Percentiles rank a stretch among this genome's conserved stretches.
phyloP scores from a whole-genome alignment of 2,888 invertebrate genomes.

The Lochmaea crataegi region DNA sequence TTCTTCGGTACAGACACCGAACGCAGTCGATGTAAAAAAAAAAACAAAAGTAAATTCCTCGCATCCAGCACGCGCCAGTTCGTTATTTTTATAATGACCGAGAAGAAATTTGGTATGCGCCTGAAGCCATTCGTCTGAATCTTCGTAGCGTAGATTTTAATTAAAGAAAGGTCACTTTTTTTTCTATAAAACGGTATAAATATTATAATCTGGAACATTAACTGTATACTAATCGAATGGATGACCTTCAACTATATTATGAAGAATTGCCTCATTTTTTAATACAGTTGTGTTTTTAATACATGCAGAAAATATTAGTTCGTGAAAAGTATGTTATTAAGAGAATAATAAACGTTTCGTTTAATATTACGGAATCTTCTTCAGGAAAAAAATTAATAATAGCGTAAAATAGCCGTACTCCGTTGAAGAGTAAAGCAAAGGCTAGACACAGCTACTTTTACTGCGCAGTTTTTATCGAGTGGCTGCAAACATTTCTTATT shows the following conservation, averaged over 20 bases:
- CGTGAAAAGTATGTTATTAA: too few species aligned
- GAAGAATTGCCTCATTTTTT: not conserved
- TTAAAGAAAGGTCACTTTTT: slow-evolving; percentile 10
- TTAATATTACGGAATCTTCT: too few species aligned
- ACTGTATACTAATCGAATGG: slow-evolving; percentile 1
- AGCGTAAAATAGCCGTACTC: too few species aligned
- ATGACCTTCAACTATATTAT: slow-evolving; percentile 10
- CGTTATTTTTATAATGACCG: not conserved
- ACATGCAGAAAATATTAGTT: too few species aligned
- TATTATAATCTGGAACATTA: slow-evolving; percentile 11
- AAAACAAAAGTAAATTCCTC: slow-evolving; percentile 1
- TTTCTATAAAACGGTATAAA: slow-evolving; percentile 9
- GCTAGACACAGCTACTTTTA: too few species aligned
- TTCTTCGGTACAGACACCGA: slow-evolving; percentile 1
- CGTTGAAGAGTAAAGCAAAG: too few species aligned
- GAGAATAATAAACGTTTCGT: too few species aligned
- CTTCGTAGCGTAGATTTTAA: slow-evolving; percentile 7
- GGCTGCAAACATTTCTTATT: too few species aligned
- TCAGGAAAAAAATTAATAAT: too few species aligned
- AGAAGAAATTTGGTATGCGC: slow-evolving; percentile 4
- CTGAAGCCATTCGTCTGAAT: slow-evolving; percentile 7
- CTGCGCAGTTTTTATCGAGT: too few species aligned
- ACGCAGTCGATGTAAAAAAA: not conserved
- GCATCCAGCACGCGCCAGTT: not conserved
- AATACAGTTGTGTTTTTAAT: too few species aligned